Evolutionary conservation across 2,113 vertebrate species (phyloP), one percentile per base, ranked within the genome.

Genomic region (Thomomys bottae): DNA sequence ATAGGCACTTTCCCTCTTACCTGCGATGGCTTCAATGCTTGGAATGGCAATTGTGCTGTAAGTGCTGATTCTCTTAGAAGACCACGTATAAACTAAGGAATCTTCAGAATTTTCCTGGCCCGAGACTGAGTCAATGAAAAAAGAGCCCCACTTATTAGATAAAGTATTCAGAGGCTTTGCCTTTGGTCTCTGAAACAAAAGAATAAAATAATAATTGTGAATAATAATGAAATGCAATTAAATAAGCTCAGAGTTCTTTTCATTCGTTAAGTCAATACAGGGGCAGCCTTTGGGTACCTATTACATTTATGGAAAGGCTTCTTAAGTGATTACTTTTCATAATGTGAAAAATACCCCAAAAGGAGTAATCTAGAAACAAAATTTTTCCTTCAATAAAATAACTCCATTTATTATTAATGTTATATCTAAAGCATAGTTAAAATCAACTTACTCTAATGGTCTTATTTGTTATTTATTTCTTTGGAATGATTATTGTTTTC

Each of bases 41-140:
- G 99, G 99, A 89, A 99, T 99, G 92, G 98, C 98, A 97, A 99
- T 98, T 45, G 98, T 99, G 97, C 99, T 99, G 95, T 99, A 99
- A 91, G 98, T 98, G 96, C 98, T 98, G 91, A 99, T 98, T 96
- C 98, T 98, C 96, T 98, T 98, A 97, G 98, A 98, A 92, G 98
- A 98, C 99, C 99, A 99, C 0, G 98, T 99, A 87, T 97, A 96
- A 93, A 97, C 97, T 79, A 97, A 96, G 6, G 90, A 96, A 76
- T 98, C 98, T 89, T 98, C 98, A 63, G 97, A 98, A 9, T 96
- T 98, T 94, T 97, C 98, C 86, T 88, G 94, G 36, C 97, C 95
- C 17, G 94, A 96, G 76, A 98, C 84, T 7, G 96, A 96, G 78
- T 99, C 99, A 77, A 98, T 87, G 95, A 99, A 99, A 97, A 98